phyloP scores from a whole-genome alignment of 2,797 vertebrate genomes.

The Schizothorax lantsangensis region DNA sequence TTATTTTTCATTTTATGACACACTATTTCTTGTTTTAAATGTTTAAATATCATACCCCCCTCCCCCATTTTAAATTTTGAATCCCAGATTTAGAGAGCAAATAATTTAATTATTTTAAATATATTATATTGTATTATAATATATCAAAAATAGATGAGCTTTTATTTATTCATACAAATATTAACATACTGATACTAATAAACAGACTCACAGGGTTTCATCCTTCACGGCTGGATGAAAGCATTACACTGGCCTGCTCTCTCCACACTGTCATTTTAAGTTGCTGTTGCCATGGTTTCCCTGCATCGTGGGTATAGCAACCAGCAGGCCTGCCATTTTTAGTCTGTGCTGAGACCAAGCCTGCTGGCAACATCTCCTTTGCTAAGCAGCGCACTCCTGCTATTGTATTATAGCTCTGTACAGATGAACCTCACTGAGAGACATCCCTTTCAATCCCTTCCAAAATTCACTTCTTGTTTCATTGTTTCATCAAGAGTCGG shows the following conservation, averaged over 20 bases:
- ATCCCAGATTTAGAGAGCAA: background rate
- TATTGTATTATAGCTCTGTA: slow-evolving; percentile 38
- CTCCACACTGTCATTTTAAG: slow-evolving; percentile 64
- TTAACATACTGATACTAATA: slow-evolving; percentile 18
- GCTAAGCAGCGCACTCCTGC: slow-evolving; percentile 21
- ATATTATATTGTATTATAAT: background rate
- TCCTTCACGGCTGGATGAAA: slow-evolving; percentile 17
- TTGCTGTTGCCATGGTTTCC: slow-evolving; percentile 83
- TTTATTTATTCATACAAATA: background rate
- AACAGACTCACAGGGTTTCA: slow-evolving; percentile 22
- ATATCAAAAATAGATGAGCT: background rate
- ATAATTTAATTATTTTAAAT: background rate
- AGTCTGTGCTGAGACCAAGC: slow-evolving; percentile 59
- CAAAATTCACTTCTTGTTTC: background rate
- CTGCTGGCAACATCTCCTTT: slow-evolving; percentile 30
- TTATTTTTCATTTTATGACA: too few relatives aligned
- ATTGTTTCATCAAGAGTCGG: background rate
- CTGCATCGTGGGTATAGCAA: slow-evolving; percentile 76
- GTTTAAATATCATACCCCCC: too few relatives aligned
- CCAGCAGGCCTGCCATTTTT: slow-evolving; percentile 76
- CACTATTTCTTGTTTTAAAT: too few relatives aligned
- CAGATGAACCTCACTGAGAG: background rate
- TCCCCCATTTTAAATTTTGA: too few relatives aligned
- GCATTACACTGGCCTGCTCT: slow-evolving; percentile 64
- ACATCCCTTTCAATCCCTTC: background rate